Percentiles rank a stretch among this genome's conserved stretches.
These are phyloP conservation scores for Psittacula cyanocephala DNA, from an alignment of 2,113 vertebrate genomes.

Conservation along the genomic window DNA sequence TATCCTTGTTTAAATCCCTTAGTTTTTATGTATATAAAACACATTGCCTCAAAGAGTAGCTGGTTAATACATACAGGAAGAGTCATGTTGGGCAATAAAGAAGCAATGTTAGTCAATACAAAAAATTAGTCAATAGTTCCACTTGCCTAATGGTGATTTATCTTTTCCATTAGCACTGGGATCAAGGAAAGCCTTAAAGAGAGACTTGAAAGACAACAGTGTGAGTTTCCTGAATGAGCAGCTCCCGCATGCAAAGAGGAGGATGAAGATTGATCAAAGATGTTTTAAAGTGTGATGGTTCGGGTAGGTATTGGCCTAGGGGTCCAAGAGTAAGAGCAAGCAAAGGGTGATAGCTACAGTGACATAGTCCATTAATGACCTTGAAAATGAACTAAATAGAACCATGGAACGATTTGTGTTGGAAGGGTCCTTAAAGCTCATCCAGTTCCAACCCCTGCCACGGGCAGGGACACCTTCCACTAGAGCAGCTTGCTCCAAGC, in stretches of 20 bases:
- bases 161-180: neutral
- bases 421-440: neutral
- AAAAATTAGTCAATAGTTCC: neutral
- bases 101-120: neutral
- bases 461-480: neutral
- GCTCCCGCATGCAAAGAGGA: neutral
- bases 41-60: neutral
- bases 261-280: neutral
- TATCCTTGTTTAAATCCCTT: neutral
- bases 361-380: neutral
- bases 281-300: neutral
- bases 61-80: neutral
- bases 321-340: neutral
- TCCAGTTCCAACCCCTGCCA: neutral
- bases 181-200: neutral
- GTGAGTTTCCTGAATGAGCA: neutral
- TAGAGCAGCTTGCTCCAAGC: neutral
- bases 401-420: neutral
- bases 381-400: neutral
- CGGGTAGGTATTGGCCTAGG: neutral
- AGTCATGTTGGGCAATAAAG: neutral
- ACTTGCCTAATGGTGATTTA: neutral
- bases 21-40: neutral
- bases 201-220: neutral
- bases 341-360: neutral